Evolutionary conservation across 92 coral and sea anemone genomes (phyloP).

Genomic region (Umimayanthus chanpuru): DNA sequence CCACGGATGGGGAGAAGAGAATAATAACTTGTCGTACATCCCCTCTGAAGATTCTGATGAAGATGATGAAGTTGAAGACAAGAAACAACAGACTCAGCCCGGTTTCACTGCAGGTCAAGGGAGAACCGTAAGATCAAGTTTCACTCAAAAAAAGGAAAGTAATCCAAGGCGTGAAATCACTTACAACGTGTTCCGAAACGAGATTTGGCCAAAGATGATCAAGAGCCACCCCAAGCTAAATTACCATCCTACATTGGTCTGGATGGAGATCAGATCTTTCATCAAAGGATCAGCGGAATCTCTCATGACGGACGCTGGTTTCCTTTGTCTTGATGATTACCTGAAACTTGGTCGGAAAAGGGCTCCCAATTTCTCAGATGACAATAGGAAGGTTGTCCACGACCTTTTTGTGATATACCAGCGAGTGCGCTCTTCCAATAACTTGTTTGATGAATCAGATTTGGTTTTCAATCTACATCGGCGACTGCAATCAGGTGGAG

Average conservation of each 20-base stretch:
- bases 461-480: slow-evolving; percentile 74
- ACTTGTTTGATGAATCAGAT: slow-evolving; percentile 97
- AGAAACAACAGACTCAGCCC: slow-evolving; percentile 52
- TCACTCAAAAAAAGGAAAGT: slow-evolving; percentile 23
- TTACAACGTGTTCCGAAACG: slow-evolving; percentile 78
- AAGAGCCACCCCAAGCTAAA: slow-evolving; percentile 64
- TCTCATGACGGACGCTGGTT: slow-evolving; percentile 66
- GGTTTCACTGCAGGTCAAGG: slow-evolving; percentile 28
- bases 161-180: slow-evolving; percentile 92
- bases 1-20: slow-evolving; percentile 95
- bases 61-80: slow-evolving; percentile 68
- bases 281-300: slow-evolving; percentile 97
- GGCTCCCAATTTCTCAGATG: slow-evolving; percentile 92
- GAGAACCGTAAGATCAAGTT: background rate
- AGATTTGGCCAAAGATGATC: slow-evolving; percentile 90
- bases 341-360: slow-evolving; percentile 81
- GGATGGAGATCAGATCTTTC: slow-evolving; percentile 97
- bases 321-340: slow-evolving; percentile 76
- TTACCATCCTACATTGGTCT: slow-evolving; percentile 92
- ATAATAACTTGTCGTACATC: slow-evolving; percentile 71
- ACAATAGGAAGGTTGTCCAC: slow-evolving; percentile 70
- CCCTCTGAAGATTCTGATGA: slow-evolving; percentile 71
- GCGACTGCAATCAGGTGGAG: slow-evolving; percentile 69
- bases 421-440: slow-evolving; percentile 52
- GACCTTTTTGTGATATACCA: slow-evolving; percentile 75